Evolutionary conservation across 2,797 vertebrate species (phyloP).

Genomic region (Eupleurogrammus muticus): DNA sequence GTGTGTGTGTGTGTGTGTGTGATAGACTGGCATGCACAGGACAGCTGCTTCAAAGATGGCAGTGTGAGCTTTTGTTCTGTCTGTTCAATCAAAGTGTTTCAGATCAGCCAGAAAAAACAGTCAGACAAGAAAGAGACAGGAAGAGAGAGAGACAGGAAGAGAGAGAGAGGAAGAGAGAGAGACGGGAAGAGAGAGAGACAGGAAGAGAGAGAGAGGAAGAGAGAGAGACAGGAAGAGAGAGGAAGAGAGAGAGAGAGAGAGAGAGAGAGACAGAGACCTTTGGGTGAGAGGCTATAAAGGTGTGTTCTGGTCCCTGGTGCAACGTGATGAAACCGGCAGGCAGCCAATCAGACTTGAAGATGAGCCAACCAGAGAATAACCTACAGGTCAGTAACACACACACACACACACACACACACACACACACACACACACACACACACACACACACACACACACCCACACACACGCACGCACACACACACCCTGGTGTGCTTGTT

Average conservation of each 20-base stretch:
- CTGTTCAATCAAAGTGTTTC: slow-evolving; percentile 76
- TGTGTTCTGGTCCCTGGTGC: slow-evolving; percentile 77
- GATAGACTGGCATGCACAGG: slow-evolving; percentile 50
- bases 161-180: too few relatives aligned
- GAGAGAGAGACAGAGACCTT: slow-evolving; percentile 51
- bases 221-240: too few relatives aligned
- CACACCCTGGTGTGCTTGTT: slow-evolving; percentile 47
- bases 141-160: too few relatives aligned
- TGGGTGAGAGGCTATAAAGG: slow-evolving; percentile 75
- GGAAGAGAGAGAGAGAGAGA: too few relatives aligned
- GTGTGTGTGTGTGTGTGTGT: slow-evolving; percentile 9
- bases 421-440: slow-evolving; percentile 29
- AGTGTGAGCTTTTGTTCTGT: slow-evolving; percentile 73
- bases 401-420: slow-evolving; percentile 19
- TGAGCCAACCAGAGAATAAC: slow-evolving; percentile 76
- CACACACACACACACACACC: slow-evolving; percentile 19
- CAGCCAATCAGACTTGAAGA: slow-evolving; percentile 78
- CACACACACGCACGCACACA: too few relatives aligned
- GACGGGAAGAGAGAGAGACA: too few relatives aligned
- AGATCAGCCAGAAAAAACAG: slow-evolving; percentile 71
- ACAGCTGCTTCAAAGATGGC: slow-evolving; percentile 75
- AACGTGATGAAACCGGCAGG: slow-evolving; percentile 81
- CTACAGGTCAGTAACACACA: slow-evolving; percentile 67
- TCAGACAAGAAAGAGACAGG: slow-evolving; percentile 74
- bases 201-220: not conserved